A percentile compares a stretch with the other conserved stretches of the same genome.
Evolutionary conservation across 2,888 invertebrate species (phyloP).

Genomic region (Hermaeophaga mercurialis): DNA sequence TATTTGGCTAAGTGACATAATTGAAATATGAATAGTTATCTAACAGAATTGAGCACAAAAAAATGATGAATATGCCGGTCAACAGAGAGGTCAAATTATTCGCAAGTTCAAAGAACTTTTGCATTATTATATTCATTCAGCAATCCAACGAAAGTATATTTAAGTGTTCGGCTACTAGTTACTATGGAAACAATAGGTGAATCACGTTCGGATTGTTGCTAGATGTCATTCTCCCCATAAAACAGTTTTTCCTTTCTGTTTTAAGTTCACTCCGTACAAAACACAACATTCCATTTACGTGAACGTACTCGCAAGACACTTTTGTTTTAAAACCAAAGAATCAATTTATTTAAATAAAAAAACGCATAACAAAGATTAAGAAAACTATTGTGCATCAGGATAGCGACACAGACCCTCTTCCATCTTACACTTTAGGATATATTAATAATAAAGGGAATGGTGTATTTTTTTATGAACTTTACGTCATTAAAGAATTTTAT

Average conservation of each 20-base stretch:
- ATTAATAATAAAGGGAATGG: too few species aligned
- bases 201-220: conserved; percentile 17
- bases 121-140: conserved; percentile 18
- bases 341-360: too few species aligned
- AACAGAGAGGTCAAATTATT: conserved; percentile 19
- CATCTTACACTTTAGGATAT: too few species aligned
- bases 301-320: too few species aligned
- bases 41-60: conserved; percentile 1
- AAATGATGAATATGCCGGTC: conserved; percentile 5
- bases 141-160: conserved; percentile 21
- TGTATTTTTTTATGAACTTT: too few species aligned
- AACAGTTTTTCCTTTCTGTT: conserved; percentile 19
- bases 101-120: conserved; percentile 20
- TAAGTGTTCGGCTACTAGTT: conserved; percentile 23
- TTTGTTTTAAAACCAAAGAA: too few species aligned
- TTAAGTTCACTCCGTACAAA: not conserved
- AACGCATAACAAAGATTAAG: too few species aligned
- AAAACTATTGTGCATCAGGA: too few species aligned
- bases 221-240: conserved; percentile 18
- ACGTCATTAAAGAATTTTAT: too few species aligned
- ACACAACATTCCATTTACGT: conserved; percentile 9
- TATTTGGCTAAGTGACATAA: not conserved
- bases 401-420: too few species aligned
- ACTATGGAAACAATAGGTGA: conserved; percentile 21
- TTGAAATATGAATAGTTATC: not conserved